phyloP scores from a whole-genome alignment of 1,140 invertebrate genomes.

The Hyles vespertilio region DNA sequence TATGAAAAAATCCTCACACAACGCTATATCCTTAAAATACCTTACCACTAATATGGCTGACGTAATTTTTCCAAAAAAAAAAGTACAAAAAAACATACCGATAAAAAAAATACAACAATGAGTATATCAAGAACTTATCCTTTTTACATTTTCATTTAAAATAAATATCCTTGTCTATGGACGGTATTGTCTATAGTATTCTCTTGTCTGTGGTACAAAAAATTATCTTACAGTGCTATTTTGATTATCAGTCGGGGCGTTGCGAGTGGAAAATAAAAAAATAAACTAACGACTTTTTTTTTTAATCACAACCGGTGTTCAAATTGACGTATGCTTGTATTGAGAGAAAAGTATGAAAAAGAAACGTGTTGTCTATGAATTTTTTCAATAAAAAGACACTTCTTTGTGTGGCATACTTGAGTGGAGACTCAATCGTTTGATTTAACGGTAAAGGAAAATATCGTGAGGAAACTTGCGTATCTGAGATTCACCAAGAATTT shows the following conservation, averaged over 20 bases:
- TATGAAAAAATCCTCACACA: too few species aligned
- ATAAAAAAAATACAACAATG: conserved; percentile 37
- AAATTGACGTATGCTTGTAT: conserved; percentile 33
- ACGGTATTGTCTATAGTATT: conserved; percentile 63
- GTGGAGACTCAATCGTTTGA: too few species aligned
- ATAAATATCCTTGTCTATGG: conserved; percentile 66
- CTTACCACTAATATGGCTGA: conserved; percentile 55
- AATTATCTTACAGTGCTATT: conserved; percentile 32
- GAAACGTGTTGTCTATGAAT: neutral
- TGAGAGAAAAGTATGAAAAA: conserved; percentile 1
- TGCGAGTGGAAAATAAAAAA: neutral
- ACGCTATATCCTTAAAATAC: conserved; percentile 13
- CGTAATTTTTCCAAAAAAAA: conserved; percentile 11
- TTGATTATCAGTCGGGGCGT: conserved; percentile 23
- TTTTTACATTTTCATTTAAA: conserved; percentile 42
- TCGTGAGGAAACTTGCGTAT: too few species aligned
- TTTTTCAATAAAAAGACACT: neutral
- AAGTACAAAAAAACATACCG: conserved; percentile 12
- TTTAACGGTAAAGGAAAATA: too few species aligned
- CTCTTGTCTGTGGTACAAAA: conserved; percentile 41
- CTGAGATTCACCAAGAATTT: too few species aligned
- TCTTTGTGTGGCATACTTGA: too few species aligned
- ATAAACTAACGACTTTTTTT: conserved; percentile 12
- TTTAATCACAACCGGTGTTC: conserved; percentile 38
- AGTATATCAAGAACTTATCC: conserved; percentile 58